These are phyloP conservation scores for Melanostoma scalare DNA, from an alignment of 2,888 invertebrate species.

Conservation along the genomic window DNA sequence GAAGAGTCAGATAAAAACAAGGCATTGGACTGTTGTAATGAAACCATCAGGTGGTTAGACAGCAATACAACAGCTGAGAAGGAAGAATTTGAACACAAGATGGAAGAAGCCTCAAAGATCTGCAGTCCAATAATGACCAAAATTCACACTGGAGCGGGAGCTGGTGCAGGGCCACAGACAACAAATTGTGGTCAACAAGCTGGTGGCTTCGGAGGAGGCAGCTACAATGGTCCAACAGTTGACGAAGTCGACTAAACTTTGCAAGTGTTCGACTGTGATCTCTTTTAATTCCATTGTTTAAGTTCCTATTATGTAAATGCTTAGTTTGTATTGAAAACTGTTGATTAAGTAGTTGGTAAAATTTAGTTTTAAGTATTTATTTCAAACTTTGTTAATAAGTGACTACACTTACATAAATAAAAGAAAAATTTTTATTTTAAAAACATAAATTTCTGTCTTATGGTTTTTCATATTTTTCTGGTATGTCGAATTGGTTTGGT, in stretches of 20 bases:
- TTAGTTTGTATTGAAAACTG: not conserved
- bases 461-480: too few relatives aligned
- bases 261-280: conserved; percentile 82
- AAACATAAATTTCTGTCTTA: too few relatives aligned
- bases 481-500: too few relatives aligned
- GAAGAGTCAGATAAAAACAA: conserved; percentile 87
- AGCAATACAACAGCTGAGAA: conserved; percentile 89
- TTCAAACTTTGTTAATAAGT: too few relatives aligned
- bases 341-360: too few relatives aligned
- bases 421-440: too few relatives aligned
- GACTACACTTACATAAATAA: too few relatives aligned
- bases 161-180: conserved; percentile 17
- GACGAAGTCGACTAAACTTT: conserved; percentile 81
- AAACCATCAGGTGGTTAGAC: conserved; percentile 89
- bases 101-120: conserved; percentile 78
- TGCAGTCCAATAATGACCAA: conserved; percentile 83
- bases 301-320: not conserved
- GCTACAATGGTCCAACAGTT: conserved; percentile 81
- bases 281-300: not conserved
- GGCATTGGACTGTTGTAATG: conserved; percentile 85
- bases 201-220: conserved; percentile 84
- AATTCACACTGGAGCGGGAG: conserved; percentile 76
- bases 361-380: too few relatives aligned
- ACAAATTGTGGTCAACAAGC: conserved; percentile 82
- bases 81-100: conserved; percentile 86